Evolutionary conservation across 1,140 invertebrate genomes (phyloP), one percentile per base, ranked within the genome.

Genomic region (Bombus picipes): DNA sequence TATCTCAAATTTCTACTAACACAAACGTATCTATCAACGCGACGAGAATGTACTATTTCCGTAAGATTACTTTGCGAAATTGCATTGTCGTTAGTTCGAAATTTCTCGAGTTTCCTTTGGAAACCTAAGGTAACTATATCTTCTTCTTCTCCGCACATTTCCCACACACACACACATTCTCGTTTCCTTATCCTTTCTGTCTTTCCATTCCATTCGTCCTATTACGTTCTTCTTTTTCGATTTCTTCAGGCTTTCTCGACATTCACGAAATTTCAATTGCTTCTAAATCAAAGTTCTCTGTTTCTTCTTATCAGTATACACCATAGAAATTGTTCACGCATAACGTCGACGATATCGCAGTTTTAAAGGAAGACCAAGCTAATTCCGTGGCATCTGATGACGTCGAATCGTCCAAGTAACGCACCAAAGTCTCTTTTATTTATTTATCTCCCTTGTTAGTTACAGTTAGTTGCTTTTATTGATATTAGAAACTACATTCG

Each of bases 51-150:
- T 57, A 39, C 70, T 57, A n/a, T 59, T 37, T 25, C 53, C 18
- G 43, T 25, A 25, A 78, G 79, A 87, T 86, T 75, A 80, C 79
- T 57, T n/a, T 32, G 62, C 25, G 59, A 47, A 88, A 89, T 89
- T 81, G 82, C 82, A 81, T 81, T 88, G 81, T 88, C 88, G 78
- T 85, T 89, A 89, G 68, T 68, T 73, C n/a, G 47, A 59, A 80
- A 79, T 87, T 81, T 75, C 76, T 87, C 62, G n/a, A 39, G 57
- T 75, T 84, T 74, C 53, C 79, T 84, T 57, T 37, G 43, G 13
- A 59, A 80, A 57, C 39, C 47, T 53, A 22, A 65, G 13, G 68
- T 32, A 68, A 57, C 65, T 66, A 73, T 80, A 65, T 41, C 75
- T 70, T 83, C 57, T 41, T 57, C 34, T 28, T 37, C 12, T 57